Evolutionary conservation across 2,113 vertebrate genomes (phyloP), one percentile per base, ranked within the genome.

Genomic region (Cebus imitator): DNA sequence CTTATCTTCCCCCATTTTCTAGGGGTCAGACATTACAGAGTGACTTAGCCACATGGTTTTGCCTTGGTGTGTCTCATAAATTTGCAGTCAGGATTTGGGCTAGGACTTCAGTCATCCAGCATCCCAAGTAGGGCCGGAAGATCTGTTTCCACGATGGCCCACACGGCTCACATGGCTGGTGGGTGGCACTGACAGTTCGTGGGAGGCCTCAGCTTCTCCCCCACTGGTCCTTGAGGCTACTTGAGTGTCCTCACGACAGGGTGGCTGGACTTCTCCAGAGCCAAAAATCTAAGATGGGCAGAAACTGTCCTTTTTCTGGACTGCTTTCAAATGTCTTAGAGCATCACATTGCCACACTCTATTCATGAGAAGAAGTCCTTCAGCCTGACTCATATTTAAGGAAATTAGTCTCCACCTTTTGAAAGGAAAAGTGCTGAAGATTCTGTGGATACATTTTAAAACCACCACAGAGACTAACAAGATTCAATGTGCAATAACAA

Each of bases 381-480:
- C 57, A 70, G 55, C 45, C 83, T 75, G 57, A 40, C 20, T 16
- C 72, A 80, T 52, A 82, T 78, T 52, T 70, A 92, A 68, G 16
- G 30, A 16, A 20, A 32, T 83, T 73, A 48, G 30, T 1, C 16
- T 85, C 25, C 18, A 68, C 14, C 52, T 91, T 94, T 85, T 43
- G 13, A 89, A 80, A 57, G 30, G 40, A 93, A 93, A 85, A 82
- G 30, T 78, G 57, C 48, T 58, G 70, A 45, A 88, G 50, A 87
- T 66, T 83, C 72, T 84, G 48, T 37, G 66, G 75, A 16, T 17
- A 68, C 40, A 76, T 86, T 95, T 95, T 72, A 48, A 96, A 91
- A 45, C 11, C 57, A 78, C 48, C n/a, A 48, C 57, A 40, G 16
- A 68, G 32, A 52, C 4, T 23, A 64, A 48, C 13, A 52, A 55